Percentiles rank a stretch among this genome's conserved stretches.
Evolutionary conservation across 2,113 vertebrate genomes (phyloP).

Genomic region (Struthio camelus): DNA sequence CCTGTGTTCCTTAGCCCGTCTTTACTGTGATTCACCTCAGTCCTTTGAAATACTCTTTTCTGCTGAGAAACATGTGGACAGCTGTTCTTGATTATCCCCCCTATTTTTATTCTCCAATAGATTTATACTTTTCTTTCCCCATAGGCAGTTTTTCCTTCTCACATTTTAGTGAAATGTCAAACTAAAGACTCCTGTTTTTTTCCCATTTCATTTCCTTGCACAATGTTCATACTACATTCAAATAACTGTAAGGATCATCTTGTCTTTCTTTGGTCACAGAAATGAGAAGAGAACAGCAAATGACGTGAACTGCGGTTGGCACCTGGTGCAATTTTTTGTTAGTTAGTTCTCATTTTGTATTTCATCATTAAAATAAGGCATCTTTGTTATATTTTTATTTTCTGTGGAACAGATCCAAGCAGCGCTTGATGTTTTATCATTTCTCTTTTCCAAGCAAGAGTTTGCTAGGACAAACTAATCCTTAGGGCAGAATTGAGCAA

Average conservation of each 20-base stretch:
- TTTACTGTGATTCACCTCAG: neutral
- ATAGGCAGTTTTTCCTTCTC: neutral
- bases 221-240: neutral
- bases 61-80: neutral
- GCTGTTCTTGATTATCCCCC: neutral
- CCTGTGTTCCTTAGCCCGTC: neutral
- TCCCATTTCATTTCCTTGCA: neutral
- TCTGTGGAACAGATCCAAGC: neutral
- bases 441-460: neutral
- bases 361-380: neutral
- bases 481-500: neutral
- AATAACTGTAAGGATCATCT: neutral
- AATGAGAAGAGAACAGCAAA: neutral
- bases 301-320: neutral
- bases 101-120: neutral
- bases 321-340: neutral
- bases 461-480: conserved; percentile 12
- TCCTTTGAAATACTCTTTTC: neutral
- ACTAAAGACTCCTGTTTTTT: neutral
- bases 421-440: neutral
- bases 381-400: neutral
- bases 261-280: neutral
- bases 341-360: neutral
- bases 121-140: neutral
- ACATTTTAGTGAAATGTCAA: neutral